A percentile compares a stretch with the other conserved stretches of the same genome.
Evolutionary conservation across 2,888 invertebrate genomes (phyloP).

Genomic region (Pherbina coryleti): DNA sequence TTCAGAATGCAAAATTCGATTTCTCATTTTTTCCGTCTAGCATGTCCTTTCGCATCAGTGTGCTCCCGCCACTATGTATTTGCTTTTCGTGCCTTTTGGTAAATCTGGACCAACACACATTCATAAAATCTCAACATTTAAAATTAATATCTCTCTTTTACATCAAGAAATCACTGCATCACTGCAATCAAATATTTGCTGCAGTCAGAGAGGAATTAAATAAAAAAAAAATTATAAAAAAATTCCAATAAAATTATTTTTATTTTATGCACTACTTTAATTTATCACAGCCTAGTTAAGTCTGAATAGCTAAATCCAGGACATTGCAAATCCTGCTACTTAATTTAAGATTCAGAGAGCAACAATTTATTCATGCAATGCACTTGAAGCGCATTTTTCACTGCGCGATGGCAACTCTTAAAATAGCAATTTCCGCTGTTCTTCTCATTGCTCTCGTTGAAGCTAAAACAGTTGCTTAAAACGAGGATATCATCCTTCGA

Average conservation of each 20-base stretch:
- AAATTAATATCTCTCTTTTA: too few relatives aligned
- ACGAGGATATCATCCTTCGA: too few relatives aligned
- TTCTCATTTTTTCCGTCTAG: too few relatives aligned
- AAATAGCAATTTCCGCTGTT: background rate
- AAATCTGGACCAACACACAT: too few relatives aligned
- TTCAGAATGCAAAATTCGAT: too few relatives aligned
- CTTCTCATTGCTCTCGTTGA: background rate
- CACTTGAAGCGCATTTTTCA: background rate
- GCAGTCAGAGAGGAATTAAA: too few relatives aligned
- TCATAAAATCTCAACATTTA: too few relatives aligned
- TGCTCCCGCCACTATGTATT: too few relatives aligned
- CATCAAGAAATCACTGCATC: too few relatives aligned
- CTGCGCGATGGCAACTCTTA: background rate
- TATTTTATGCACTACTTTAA: background rate
- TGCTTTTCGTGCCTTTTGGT: too few relatives aligned
- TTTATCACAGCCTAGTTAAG: background rate
- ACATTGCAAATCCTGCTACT: background rate
- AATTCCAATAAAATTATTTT: background rate
- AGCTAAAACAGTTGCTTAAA: background rate
- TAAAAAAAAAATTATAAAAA: background rate
- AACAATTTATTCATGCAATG: constrained; percentile 11
- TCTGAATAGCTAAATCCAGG: background rate
- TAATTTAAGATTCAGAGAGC: background rate
- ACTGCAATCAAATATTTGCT: too few relatives aligned
- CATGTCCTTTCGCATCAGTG: too few relatives aligned